These are phyloP conservation scores for Hirtodrosophila confusa DNA, from an alignment of 2,888 invertebrate species.

Conservation along the genomic window DNA sequence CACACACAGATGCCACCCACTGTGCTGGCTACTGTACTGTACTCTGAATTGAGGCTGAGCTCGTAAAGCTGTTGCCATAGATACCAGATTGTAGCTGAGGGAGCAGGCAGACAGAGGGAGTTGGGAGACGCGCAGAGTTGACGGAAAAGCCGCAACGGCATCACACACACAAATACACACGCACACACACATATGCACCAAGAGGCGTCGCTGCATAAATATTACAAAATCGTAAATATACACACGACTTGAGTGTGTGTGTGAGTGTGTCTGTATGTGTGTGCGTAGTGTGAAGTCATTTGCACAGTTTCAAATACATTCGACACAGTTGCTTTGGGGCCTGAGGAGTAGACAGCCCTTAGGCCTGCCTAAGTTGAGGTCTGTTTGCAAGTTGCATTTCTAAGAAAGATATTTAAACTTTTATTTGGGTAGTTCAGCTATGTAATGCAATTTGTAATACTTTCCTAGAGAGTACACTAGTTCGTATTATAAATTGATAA, in stretches of 20 bases:
- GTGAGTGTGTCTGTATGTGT: conserved; percentile 18
- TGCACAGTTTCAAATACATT: conserved; percentile 34
- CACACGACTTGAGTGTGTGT: conserved; percentile 18
- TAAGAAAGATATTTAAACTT: no score
- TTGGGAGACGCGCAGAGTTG: conserved; percentile 20
- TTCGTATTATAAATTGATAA: no score
- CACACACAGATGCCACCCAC: conserved; percentile 34
- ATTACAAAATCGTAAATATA: conserved; percentile 74
- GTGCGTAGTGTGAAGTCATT: conserved; percentile 37
- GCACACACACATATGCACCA: neutral
- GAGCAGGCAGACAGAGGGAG: neutral
- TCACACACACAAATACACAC: conserved; percentile 12
- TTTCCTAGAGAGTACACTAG: no score
- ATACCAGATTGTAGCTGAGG: conserved; percentile 43
- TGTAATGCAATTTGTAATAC: no score
- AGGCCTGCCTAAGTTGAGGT: conserved; percentile 6
- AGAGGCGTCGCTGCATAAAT: conserved; percentile 63
- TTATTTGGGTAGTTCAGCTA: no score
- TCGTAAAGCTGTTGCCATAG: conserved; percentile 71
- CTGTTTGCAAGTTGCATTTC: neutral
- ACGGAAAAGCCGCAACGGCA: conserved; percentile 44
- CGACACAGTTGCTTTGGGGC: conserved; percentile 2
- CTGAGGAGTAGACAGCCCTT: conserved; percentile 12
- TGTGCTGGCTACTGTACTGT: conserved; percentile 36
- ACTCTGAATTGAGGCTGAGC: conserved; percentile 56